A percentile compares a stretch with the other conserved stretches of the same genome.
phyloP scores from a whole-genome alignment of 2,113 vertebrate species.

The Damaliscus lunatus region DNA sequence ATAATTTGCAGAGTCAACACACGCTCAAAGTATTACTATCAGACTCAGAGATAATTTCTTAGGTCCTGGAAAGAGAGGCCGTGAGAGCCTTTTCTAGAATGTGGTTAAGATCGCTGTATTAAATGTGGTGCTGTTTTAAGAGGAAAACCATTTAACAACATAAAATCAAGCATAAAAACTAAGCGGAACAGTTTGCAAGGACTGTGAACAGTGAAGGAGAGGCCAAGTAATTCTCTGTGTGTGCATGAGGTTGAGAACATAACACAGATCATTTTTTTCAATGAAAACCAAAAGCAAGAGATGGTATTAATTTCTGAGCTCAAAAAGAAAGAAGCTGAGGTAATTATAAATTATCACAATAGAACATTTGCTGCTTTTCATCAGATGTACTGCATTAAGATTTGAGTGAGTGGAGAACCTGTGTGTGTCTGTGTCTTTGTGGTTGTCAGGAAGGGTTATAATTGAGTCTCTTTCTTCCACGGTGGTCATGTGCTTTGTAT shows the following conservation, averaged over 20 bases:
- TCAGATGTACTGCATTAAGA: no score
- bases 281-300: background rate
- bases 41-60: background rate
- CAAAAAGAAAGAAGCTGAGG: background rate
- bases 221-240: background rate
- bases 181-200: background rate
- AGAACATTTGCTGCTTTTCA: background rate
- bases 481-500: background rate
- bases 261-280: no score
- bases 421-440: background rate
- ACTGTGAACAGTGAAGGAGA: no score
- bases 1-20: background rate
- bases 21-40: rapidly evolving
- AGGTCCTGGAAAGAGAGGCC: background rate
- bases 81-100: background rate
- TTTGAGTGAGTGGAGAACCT: no score
- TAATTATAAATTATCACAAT: background rate
- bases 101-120: background rate
- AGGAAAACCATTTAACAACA: background rate
- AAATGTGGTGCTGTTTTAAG: background rate
- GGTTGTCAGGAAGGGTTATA: background rate
- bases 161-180: background rate
- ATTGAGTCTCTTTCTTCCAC: background rate
- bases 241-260: background rate
- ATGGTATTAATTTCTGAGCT: background rate